These are phyloP conservation scores for Hoplodrina ambigua DNA, from an alignment of 2,888 invertebrate species.

Conservation along the genomic window DNA sequence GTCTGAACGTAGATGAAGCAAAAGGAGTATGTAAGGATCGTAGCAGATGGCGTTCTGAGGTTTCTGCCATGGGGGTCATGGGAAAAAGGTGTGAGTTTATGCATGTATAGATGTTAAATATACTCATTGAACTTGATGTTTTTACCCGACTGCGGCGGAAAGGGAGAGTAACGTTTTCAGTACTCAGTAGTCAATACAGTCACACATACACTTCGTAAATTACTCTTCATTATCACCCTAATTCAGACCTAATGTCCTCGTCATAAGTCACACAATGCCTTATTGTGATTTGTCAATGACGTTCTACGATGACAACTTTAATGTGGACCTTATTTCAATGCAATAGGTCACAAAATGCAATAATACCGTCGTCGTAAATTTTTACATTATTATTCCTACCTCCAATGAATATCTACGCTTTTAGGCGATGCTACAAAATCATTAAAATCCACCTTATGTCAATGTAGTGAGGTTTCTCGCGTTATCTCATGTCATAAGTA, in stretches of 20 bases:
- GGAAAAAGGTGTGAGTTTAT: too few species aligned
- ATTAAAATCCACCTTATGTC: conserved; percentile 49
- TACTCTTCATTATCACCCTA: conserved; percentile 13
- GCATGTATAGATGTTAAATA: too few species aligned
- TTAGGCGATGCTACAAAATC: conserved; percentile 41
- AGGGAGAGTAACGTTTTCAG: too few species aligned
- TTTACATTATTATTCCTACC: conserved; percentile 16
- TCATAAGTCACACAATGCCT: conserved; percentile 31
- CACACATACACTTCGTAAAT: conserved; percentile 21
- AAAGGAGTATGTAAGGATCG: too few species aligned
- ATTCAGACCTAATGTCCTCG: conserved; percentile 19
- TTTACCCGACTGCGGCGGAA: too few species aligned
- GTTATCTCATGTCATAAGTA: conserved; percentile 62
- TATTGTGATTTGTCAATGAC: neutral
- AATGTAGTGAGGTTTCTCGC: conserved; percentile 58
- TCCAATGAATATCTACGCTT: conserved; percentile 15
- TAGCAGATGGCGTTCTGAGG: too few species aligned
- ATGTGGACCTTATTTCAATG: neutral
- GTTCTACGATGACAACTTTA: neutral
- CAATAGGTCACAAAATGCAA: conserved; percentile 24
- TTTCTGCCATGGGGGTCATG: too few species aligned
- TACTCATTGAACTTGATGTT: too few species aligned
- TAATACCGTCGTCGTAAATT: neutral
- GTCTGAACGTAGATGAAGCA: too few species aligned
- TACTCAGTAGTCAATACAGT: neutral